These are phyloP conservation scores for Dreissena polymorpha DNA, from an alignment of 1,140 invertebrate species.

Conservation along the genomic window DNA sequence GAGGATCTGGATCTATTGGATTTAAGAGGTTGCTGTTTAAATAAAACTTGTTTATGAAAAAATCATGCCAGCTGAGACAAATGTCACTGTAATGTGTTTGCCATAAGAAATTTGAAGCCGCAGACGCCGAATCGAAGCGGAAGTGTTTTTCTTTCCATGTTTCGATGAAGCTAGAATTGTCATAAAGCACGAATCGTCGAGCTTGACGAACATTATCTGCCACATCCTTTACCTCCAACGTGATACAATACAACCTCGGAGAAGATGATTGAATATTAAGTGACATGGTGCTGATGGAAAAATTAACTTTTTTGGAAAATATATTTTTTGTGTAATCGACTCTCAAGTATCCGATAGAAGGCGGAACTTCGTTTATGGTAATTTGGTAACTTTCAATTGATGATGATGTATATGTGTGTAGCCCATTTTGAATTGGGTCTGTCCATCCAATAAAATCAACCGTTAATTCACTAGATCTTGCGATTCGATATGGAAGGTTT, in stretches of 20 bases:
- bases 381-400: slow-evolving; percentile 5
- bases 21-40: slow-evolving; percentile 41
- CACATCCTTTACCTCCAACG: slow-evolving; percentile 20
- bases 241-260: slow-evolving; percentile 7
- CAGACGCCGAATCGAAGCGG: neutral
- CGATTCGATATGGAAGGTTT: neutral
- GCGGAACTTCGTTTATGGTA: neutral
- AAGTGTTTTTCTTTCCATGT: neutral
- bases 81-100: slow-evolving; percentile 16
- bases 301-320: neutral
- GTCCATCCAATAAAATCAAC: slow-evolving; percentile 14
- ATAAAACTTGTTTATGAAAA: slow-evolving; percentile 14
- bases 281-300: neutral
- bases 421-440: neutral
- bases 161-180: slow-evolving; percentile 15
- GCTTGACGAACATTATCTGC: slow-evolving; percentile 11
- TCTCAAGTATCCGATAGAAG: neutral
- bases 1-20: slow-evolving; percentile 35
- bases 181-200: slow-evolving; percentile 23
- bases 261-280: neutral
- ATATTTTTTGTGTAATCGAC: neutral
- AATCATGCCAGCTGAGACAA: slow-evolving; percentile 4
- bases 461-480: neutral
- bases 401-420: neutral
- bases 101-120: slow-evolving; percentile 17